Conservation (phyloP, 1,140 invertebrate species). For the Ceratina australensis region DNA sequence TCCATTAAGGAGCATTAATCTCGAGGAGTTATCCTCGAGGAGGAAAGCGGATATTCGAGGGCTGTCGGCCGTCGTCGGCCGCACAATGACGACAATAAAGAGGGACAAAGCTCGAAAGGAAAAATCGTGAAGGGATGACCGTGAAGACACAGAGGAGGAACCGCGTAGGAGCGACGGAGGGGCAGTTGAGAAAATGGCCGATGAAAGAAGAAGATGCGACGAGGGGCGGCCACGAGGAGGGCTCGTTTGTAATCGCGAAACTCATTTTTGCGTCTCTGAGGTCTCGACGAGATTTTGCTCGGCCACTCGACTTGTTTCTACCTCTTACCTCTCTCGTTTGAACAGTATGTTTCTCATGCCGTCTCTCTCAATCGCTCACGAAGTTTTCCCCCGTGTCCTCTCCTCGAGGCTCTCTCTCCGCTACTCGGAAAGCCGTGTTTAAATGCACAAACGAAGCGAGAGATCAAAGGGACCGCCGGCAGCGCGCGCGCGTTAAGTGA, state of each 20-base stretch:
- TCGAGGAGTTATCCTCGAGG: constrained; percentile 56
- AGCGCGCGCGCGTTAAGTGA: constrained; percentile 51
- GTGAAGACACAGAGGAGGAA: neutral
- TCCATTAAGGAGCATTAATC: constrained; percentile 65
- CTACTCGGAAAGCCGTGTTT: constrained; percentile 72
- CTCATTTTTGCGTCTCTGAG: constrained; percentile 64
- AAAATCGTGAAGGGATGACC: constrained; percentile 19
- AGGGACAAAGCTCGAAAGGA: constrained; percentile 53
- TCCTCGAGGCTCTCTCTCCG: constrained; percentile 28
- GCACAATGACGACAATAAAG: constrained; percentile 60
- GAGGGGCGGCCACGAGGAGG: constrained; percentile 44
- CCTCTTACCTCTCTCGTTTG: constrained; percentile 42
- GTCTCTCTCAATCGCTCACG: constrained; percentile 12
- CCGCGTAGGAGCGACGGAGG: neutral
- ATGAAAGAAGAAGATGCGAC: neutral
- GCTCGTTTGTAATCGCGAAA: constrained; percentile 70
- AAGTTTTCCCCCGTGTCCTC: constrained; percentile 36
- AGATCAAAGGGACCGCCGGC: constrained; percentile 74
- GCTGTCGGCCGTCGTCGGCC: constrained; percentile 13
- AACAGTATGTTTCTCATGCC: constrained; percentile 27
- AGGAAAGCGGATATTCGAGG: constrained; percentile 47
- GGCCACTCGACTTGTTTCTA: constrained; percentile 66
- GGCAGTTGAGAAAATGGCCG: neutral
- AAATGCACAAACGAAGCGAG: constrained; percentile 75
- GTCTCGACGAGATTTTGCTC: constrained; percentile 64